These are phyloP conservation scores for Scomber scombrus DNA, from an alignment of 2,113 vertebrate species.

Conservation along the genomic window DNA sequence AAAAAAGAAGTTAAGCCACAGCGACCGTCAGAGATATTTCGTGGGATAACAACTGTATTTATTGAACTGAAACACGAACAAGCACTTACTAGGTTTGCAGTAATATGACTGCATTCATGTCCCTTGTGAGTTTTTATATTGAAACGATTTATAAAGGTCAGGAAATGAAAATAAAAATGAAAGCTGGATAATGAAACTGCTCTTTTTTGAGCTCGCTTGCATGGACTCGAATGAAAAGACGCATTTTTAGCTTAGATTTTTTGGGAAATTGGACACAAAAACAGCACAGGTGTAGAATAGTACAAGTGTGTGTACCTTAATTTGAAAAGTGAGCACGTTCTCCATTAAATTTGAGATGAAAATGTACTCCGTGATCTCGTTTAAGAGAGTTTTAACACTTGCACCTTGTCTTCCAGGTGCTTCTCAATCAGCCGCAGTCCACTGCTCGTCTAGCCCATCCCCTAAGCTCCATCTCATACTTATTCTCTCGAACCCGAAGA, in stretches of 20 bases:
- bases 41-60: background rate
- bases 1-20: background rate
- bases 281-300: too few species aligned
- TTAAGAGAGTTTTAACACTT: background rate
- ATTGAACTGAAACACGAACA: background rate
- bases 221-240: background rate
- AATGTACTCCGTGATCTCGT: too few species aligned
- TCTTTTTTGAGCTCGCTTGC: background rate
- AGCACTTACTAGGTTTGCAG: background rate
- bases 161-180: background rate
- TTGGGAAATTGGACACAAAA: too few species aligned
- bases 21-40: background rate
- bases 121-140: background rate
- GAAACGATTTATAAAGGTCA: background rate
- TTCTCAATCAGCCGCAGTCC: background rate
- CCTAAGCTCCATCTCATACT: slow-evolving; percentile 41
- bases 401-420: slow-evolving; percentile 4
- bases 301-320: too few species aligned
- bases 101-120: background rate
- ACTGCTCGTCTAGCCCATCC: background rate
- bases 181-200: background rate
- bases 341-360: background rate
- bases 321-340: background rate
- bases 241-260: background rate
- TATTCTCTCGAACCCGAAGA: slow-evolving; percentile 51